Percentiles rank a stretch among this genome's conserved stretches.
Evolutionary conservation across 2,888 invertebrate genomes (phyloP).

Genomic region (Dynastes tityus): DNA sequence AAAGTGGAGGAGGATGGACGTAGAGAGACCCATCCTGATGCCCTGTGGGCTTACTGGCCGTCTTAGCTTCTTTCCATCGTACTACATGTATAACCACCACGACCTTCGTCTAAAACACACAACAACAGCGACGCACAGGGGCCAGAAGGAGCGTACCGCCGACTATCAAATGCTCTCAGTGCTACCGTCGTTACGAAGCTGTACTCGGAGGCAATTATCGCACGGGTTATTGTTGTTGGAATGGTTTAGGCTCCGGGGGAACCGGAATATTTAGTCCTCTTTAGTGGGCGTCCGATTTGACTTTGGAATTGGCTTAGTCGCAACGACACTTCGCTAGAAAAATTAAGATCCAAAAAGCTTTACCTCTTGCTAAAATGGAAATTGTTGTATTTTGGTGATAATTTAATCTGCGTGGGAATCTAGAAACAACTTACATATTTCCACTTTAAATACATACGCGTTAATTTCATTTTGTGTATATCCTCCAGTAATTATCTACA

Average conservation of each 20-base stretch:
- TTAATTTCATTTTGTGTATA: too few species aligned
- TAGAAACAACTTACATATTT: too few species aligned
- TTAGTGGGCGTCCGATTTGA: slow-evolving; percentile 67
- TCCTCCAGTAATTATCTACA: too few species aligned
- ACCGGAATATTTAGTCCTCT: slow-evolving; percentile 68
- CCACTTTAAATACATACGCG: too few species aligned
- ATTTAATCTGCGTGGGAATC: slow-evolving; percentile 8
- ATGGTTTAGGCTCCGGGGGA: slow-evolving; percentile 65
- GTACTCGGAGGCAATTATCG: slow-evolving; percentile 66
- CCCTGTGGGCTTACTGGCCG: slow-evolving; percentile 63
- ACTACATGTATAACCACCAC: not conserved
- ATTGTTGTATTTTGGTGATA: not conserved
- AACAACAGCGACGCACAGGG: slow-evolving; percentile 3
- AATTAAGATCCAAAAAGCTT: slow-evolving; percentile 35
- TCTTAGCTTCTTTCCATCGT: slow-evolving; percentile 56
- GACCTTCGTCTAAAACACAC: slow-evolving; percentile 35
- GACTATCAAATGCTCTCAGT: slow-evolving; percentile 10
- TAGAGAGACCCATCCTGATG: slow-evolving; percentile 53
- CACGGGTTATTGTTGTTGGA: slow-evolving; percentile 70
- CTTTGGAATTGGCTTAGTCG: slow-evolving; percentile 67
- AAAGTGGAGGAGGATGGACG: slow-evolving; percentile 61
- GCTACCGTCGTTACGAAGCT: slow-evolving; percentile 34
- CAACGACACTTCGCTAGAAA: slow-evolving; percentile 53
- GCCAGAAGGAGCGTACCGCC: slow-evolving; percentile 18
- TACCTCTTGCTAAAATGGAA: slow-evolving; percentile 17